Evolutionary conservation across 2,797 vertebrate species (phyloP).

Genomic region (Characodon lateralis): DNA sequence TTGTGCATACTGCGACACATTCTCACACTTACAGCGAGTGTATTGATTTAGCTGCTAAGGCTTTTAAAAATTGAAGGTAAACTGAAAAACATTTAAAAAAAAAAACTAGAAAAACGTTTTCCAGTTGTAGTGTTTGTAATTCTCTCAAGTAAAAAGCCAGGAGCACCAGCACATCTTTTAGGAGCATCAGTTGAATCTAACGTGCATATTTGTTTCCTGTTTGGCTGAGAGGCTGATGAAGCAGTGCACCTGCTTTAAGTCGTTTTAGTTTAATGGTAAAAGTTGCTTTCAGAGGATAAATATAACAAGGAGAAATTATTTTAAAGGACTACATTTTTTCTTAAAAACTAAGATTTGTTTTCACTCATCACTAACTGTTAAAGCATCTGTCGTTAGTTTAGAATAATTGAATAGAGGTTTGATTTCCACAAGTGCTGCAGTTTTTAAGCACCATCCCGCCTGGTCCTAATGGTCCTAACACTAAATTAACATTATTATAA

Average conservation of each 20-base stretch:
- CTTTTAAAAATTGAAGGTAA: background rate
- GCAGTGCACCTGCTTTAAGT: too few species aligned
- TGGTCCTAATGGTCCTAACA: background rate
- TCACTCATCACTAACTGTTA: background rate
- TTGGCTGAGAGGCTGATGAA: background rate
- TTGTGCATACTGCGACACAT: too few species aligned
- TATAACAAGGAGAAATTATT: too few species aligned
- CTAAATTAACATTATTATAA: background rate
- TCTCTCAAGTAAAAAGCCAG: background rate
- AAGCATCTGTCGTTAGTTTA: background rate
- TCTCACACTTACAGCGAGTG: background rate
- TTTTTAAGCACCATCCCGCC: background rate
- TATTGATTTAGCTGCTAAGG: background rate
- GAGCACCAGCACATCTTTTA: background rate
- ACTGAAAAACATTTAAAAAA: background rate
- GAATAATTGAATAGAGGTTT: background rate
- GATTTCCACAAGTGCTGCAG: background rate
- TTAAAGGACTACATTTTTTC: too few species aligned
- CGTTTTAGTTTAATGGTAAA: too few species aligned
- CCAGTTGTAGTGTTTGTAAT: background rate
- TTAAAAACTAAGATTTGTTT: background rate
- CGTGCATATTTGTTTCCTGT: background rate
- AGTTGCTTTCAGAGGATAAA: too few species aligned
- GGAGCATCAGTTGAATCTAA: background rate
- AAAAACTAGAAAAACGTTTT: background rate